Evolutionary conservation across 2,888 invertebrate species (phyloP).

Genomic region (Hydropsyche betteni): DNA sequence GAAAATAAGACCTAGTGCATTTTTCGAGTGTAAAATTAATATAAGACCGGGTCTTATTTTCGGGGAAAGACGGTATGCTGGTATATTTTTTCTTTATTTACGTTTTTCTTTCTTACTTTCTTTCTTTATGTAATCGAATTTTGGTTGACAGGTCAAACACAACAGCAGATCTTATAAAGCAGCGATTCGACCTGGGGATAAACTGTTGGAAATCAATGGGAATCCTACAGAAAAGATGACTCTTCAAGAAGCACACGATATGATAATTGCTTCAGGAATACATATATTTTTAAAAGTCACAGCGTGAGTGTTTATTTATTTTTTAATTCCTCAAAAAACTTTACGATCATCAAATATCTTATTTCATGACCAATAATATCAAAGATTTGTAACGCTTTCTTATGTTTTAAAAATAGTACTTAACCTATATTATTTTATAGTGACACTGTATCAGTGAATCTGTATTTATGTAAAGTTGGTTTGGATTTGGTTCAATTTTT

Average conservation of each 20-base stretch:
- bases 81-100: too few species aligned
- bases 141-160: conserved; percentile 57
- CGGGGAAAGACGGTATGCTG: too few species aligned
- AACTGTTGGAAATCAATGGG: conserved; percentile 59
- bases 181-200: conserved; percentile 60
- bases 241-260: conserved; percentile 61
- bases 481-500: too few species aligned
- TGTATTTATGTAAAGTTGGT: not conserved
- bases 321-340: not conserved
- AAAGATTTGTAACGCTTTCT: not conserved
- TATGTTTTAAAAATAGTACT: too few species aligned
- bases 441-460: too few species aligned
- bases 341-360: not conserved
- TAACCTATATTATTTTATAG: too few species aligned
- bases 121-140: conserved; percentile 21
- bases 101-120: too few species aligned
- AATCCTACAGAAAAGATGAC: conserved; percentile 60
- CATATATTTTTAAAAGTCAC: conserved; percentile 58
- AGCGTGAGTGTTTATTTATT: conserved; percentile 44
- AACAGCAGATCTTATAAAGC: conserved; percentile 61
- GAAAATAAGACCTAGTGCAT: too few species aligned
- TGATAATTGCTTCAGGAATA: conserved; percentile 59
- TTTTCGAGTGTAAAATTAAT: too few species aligned
- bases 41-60: too few species aligned
- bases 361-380: not conserved